Conservation (phyloP, 2,797 vertebrate genomes). For the Tapera naevia region DNA sequence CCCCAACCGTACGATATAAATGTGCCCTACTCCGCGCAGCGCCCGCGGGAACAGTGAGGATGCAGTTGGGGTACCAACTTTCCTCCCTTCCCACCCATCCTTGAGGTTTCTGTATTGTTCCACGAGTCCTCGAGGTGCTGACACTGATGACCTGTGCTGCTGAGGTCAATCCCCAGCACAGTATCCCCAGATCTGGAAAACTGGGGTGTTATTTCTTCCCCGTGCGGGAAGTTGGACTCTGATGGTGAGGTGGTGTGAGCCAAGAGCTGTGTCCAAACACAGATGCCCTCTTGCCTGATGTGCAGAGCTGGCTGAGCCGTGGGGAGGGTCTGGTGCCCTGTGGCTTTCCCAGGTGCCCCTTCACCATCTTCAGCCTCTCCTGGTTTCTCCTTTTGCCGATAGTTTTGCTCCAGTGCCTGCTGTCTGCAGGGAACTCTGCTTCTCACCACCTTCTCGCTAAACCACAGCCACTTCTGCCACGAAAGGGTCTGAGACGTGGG, state of each 20-base stretch:
- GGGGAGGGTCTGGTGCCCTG: neutral
- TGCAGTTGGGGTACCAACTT: neutral
- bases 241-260: neutral
- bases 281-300: neutral
- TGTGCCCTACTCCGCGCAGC: neutral
- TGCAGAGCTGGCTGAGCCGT: neutral
- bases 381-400: neutral
- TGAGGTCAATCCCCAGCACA: neutral
- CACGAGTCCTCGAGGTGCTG: fast-evolving
- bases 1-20: fast-evolving
- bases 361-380: neutral
- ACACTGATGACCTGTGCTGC: neutral
- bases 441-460: neutral
- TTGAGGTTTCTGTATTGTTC: neutral
- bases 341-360: neutral
- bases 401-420: neutral
- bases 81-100: neutral
- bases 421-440: neutral
- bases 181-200: neutral
- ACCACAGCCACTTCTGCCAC: neutral
- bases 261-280: fast-evolving
- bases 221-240: neutral
- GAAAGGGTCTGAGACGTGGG: neutral
- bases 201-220: neutral
- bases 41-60: neutral